These are phyloP conservation scores for Amphipoea lucens DNA, from an alignment of 2,888 invertebrate genomes.

Conservation along the genomic window DNA sequence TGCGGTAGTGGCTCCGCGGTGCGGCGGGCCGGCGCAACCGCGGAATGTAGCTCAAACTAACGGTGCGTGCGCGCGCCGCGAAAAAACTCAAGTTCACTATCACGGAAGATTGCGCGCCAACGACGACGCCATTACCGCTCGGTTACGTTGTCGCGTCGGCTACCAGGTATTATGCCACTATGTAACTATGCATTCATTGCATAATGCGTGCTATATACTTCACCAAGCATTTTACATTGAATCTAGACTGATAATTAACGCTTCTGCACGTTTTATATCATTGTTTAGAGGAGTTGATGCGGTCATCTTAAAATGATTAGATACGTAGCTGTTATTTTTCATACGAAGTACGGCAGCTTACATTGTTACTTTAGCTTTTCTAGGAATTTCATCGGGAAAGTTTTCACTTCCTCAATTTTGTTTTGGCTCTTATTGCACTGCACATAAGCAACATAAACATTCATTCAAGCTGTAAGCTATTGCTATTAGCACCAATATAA, in stretches of 20 bases:
- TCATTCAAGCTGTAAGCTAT: background rate
- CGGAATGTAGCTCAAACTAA: constrained; percentile 89
- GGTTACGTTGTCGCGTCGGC: constrained; percentile 85
- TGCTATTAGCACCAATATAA: background rate
- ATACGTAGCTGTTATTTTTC: background rate
- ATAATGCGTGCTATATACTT: constrained; percentile 72
- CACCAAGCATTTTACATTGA: constrained; percentile 55
- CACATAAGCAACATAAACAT: background rate
- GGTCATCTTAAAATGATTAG: background rate
- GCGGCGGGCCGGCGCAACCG: constrained; percentile 80
- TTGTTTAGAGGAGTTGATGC: background rate
- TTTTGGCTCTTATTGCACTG: background rate
- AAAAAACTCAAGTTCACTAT: constrained; percentile 90
- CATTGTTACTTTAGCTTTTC: background rate
- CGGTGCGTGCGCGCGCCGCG: constrained; percentile 85
- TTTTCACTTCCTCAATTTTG: background rate
- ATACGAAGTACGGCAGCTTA: background rate
- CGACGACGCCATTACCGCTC: constrained; percentile 81
- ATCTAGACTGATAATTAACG: constrained; percentile 45
- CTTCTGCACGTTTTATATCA: constrained; percentile 13
- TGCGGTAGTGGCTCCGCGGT: constrained; percentile 80
- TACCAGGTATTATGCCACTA: constrained; percentile 76
- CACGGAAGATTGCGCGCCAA: constrained; percentile 88
- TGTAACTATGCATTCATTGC: constrained; percentile 77
- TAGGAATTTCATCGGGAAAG: background rate